These are phyloP conservation scores for Falco novaeseelandiae DNA, from an alignment of 2,797 vertebrate genomes.

Conservation along the genomic window DNA sequence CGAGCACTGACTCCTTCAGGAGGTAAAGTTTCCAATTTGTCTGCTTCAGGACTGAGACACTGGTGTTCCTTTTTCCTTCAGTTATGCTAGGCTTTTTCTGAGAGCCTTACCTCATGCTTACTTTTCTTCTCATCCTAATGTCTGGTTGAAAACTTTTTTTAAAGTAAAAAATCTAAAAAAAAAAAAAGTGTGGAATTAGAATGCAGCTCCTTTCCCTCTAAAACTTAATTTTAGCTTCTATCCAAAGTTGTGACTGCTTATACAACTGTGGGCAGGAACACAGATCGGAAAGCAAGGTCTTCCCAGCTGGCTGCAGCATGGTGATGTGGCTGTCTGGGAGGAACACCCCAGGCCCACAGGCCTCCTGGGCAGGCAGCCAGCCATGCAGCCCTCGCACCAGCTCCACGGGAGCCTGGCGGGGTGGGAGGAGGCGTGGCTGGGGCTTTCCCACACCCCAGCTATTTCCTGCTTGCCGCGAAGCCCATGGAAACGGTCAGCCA, in stretches of 20 bases:
- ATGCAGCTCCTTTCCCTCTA: neutral
- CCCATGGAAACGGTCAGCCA: constrained; percentile 33
- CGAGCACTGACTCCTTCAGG: neutral
- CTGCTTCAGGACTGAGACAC: neutral
- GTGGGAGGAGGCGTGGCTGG: neutral
- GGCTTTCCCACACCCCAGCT: constrained; percentile 20
- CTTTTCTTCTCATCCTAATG: neutral
- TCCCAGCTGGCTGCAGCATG: neutral
- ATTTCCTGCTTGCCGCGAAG: neutral
- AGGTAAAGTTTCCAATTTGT: neutral
- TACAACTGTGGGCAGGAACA: neutral
- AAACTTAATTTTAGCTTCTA: neutral
- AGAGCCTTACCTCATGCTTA: neutral
- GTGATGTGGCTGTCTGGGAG: neutral
- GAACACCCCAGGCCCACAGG: neutral
- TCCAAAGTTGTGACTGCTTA: neutral
- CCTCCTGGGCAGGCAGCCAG: accelerated
- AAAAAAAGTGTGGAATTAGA: neutral
- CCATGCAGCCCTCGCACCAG: accelerated
- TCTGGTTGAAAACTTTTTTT: neutral
- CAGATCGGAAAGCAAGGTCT: neutral
- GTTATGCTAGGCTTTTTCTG: neutral
- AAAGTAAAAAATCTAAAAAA: neutral
- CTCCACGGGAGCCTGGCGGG: accelerated
- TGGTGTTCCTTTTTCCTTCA: neutral